Base-by-base conservation (phyloP, 2,888 invertebrate species). In the Cerastis rubricosa region DNA sequence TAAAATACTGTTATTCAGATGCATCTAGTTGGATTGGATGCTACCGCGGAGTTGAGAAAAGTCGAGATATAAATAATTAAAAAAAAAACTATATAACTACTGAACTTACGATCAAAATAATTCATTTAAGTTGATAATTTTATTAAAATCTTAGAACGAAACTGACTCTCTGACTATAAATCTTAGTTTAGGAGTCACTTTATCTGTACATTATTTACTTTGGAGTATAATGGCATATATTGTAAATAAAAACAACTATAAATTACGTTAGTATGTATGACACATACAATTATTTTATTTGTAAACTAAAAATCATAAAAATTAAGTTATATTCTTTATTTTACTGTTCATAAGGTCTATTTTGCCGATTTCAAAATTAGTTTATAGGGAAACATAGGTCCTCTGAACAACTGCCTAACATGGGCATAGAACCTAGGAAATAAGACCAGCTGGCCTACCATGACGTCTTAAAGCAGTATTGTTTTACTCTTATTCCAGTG, bases 131-230 rank as follows among this genome's bases (percentile, higher is more conserved):
- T 54, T 70, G 43, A 63, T 77, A 40, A 63, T 72, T 67, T 25
- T 73, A 73, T 80, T 57, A 12, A 68, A 74, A 73, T 80, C 57
- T 63, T 14, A 25, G 25, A 57, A 71, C 7, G 2, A 67, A 66
- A 45, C 43, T 51, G 63, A 22, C 67, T 67, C 63, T 0, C 17
- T 2, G 8, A 63, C 40, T 61, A 51, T 29, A n/a, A 25, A 43
- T n/a, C 2, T 12, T 67, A 63, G 73, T 54, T 25, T 6, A 17
- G 9, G 74, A 47, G 64, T 22, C 63, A 51, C 8, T 68, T 68
- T 72, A 43, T 35, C 47, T 79, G 57, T 81, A 68, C n/a, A 81
- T 79, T 68, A 63, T 80, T 66, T 74, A 64, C 14, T 74, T 66
- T 61, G 40, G 40, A 67, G 47, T 49, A 73, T 63, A n/a, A n/a